phyloP scores from a whole-genome alignment of 2,113 vertebrate species.

The Shinisaurus crocodilurus region DNA sequence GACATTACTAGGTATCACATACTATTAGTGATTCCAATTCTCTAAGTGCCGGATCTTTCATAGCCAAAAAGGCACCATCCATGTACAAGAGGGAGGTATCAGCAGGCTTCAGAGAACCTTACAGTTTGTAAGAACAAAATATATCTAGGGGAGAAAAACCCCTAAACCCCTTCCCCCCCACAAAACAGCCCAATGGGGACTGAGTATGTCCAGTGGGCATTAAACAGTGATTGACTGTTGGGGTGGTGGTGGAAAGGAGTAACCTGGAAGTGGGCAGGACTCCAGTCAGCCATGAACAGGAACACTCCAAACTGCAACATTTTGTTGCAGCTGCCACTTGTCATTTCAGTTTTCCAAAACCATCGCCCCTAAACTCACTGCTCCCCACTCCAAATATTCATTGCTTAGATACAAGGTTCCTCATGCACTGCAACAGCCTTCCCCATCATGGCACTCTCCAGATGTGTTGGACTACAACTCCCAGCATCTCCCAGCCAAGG shows the following conservation, averaged over 20 bases:
- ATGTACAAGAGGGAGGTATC: neutral
- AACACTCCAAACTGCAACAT: neutral
- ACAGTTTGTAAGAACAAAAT: no score
- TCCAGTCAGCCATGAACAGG: neutral
- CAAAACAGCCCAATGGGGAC: neutral
- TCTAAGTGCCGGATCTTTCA: neutral
- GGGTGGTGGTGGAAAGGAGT: no score
- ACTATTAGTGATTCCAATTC: no score
- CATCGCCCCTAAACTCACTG: neutral
- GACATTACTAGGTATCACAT: neutral
- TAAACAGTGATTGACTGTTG: neutral
- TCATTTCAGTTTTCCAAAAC: neutral
- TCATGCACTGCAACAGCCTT: no score
- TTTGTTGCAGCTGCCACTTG: neutral
- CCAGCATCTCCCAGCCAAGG: no score
- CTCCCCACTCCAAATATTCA: neutral
- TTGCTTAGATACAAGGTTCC: neutral
- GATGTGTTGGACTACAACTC: no score
- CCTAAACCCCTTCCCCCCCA: neutral
- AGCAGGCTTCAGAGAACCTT: neutral
- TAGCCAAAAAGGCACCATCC: neutral
- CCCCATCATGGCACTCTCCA: no score
- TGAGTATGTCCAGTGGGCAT: neutral
- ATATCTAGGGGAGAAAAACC: no score
- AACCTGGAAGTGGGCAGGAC: no score